Evolutionary conservation across 2,113 vertebrate genomes (phyloP).

Genomic region (Psittacula cyanocephala): DNA sequence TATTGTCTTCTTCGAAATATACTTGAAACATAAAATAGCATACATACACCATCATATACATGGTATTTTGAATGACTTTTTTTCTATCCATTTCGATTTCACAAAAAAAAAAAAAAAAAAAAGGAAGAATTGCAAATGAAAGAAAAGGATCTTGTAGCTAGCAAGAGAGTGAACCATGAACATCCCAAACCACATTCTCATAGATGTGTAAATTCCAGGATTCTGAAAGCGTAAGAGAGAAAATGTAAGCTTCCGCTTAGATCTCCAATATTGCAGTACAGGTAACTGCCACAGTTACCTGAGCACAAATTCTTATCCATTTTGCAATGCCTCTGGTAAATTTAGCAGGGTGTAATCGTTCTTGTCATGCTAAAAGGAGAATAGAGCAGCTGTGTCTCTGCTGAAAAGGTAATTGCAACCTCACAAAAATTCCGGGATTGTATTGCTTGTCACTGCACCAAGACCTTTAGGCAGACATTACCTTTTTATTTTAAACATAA

Average conservation of each 20-base stretch:
- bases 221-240: background rate
- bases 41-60: rapidly evolving
- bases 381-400: background rate
- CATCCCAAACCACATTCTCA: background rate
- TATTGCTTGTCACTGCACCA: background rate
- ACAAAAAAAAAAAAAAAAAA: background rate
- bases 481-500: background rate
- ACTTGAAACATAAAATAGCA: background rate
- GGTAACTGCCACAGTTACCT: background rate
- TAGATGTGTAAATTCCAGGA: background rate
- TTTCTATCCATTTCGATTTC: background rate
- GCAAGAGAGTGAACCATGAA: background rate
- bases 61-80: background rate
- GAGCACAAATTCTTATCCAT: background rate
- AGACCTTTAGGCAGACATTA: background rate
- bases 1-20: background rate
- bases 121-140: background rate
- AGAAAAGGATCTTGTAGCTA: background rate
- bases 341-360: background rate
- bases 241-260: background rate
- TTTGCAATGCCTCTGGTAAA: background rate
- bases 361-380: background rate
- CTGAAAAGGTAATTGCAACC: background rate
- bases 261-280: background rate
- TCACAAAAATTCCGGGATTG: background rate